Evolutionary conservation across 2,888 invertebrate genomes (phyloP).

Genomic region (Drosophila multiciliata): DNA sequence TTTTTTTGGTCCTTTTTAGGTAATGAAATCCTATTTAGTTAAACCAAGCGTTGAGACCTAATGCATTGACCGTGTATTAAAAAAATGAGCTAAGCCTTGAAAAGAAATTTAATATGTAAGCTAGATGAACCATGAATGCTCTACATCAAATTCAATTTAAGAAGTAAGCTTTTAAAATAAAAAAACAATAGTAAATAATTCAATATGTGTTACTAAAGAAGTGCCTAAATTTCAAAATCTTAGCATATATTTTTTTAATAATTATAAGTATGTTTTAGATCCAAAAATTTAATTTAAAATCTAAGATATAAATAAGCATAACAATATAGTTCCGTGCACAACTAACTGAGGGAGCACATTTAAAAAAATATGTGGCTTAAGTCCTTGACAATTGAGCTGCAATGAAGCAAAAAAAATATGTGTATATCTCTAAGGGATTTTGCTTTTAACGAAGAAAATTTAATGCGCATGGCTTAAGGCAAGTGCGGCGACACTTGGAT

Average conservation of each 20-base stretch:
- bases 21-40: slow-evolving; percentile 63
- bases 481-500: slow-evolving; percentile 25
- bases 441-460: slow-evolving; percentile 26
- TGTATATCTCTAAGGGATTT: slow-evolving; percentile 2
- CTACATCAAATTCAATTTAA: background rate
- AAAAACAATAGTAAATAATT: background rate
- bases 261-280: background rate
- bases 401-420: slow-evolving; percentile 2
- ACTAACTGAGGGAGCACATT: background rate
- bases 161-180: background rate
- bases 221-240: background rate
- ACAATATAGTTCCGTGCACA: background rate
- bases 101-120: background rate
- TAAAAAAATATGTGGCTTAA: background rate
- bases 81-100: background rate
- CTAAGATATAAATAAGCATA: background rate
- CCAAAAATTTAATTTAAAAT: background rate
- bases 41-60: slow-evolving; percentile 35
- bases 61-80: slow-evolving; percentile 1
- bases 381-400: background rate
- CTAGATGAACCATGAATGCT: background rate
- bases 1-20: slow-evolving; percentile 16
- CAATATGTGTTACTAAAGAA: background rate
- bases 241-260: background rate
- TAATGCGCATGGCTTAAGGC: slow-evolving; percentile 29